phyloP scores from a whole-genome alignment of 2,888 invertebrate species.

The Hipparchia sbordonii region DNA sequence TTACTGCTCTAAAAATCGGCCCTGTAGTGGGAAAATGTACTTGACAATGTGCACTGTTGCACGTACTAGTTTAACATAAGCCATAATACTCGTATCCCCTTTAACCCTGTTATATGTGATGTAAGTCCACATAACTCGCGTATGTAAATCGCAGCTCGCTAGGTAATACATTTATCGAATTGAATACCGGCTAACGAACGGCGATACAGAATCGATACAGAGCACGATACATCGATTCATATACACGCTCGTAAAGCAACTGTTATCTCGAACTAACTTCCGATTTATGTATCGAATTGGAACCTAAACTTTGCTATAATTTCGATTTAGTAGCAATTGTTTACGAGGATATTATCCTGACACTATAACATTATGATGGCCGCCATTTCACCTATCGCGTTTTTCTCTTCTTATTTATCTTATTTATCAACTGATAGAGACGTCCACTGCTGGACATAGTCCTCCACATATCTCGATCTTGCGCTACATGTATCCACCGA shows the following conservation, averaged over 20 bases:
- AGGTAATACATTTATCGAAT: conserved; percentile 22
- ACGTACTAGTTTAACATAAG: too few relatives aligned
- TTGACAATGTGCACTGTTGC: too few relatives aligned
- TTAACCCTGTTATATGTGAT: conserved; percentile 40
- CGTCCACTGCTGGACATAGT: too few relatives aligned
- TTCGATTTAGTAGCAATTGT: neutral
- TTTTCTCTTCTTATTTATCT: too few relatives aligned
- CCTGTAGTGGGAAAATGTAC: too few relatives aligned
- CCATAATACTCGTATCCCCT: neutral
- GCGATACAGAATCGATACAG: conserved; percentile 17
- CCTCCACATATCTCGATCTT: too few relatives aligned
- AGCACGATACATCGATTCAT: conserved; percentile 17
- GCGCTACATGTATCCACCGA: too few relatives aligned
- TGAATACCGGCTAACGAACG: conserved; percentile 27
- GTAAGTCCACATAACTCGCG: conserved; percentile 15
- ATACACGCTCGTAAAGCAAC: conserved; percentile 19
- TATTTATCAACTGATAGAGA: too few relatives aligned
- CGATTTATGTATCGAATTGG: neutral
- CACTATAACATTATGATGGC: too few relatives aligned
- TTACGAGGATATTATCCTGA: neutral
- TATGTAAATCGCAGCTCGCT: conserved; percentile 23
- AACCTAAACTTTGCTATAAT: neutral
- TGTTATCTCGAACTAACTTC: conserved; percentile 17
- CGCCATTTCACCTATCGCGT: too few relatives aligned
- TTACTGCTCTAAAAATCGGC: too few relatives aligned